These are phyloP conservation scores for Cyclopterus lumpus DNA, from an alignment of 2,797 vertebrate genomes.

Conservation along the genomic window DNA sequence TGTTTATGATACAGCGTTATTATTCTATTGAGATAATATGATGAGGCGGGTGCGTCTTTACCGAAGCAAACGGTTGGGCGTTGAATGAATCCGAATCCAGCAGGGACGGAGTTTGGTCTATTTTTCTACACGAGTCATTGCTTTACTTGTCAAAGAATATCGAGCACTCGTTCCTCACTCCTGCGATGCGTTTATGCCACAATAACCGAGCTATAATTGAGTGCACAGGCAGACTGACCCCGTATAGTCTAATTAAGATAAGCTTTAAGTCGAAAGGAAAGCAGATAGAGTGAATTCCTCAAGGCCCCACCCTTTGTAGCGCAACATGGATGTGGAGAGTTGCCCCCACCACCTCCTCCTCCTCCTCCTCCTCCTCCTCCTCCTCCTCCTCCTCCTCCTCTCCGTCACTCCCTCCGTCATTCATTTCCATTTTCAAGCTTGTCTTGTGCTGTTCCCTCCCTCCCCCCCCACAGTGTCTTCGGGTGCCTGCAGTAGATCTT, in stretches of 20 bases:
- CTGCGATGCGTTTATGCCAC: slow-evolving; percentile 23
- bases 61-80: slow-evolving; percentile 18
- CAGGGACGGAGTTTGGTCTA: slow-evolving; percentile 37
- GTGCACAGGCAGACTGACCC: slow-evolving; percentile 52
- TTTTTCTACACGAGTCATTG: slow-evolving; percentile 27
- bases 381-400: neutral
- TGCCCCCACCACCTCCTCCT: slow-evolving; percentile 48
- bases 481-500: slow-evolving; percentile 51
- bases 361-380: slow-evolving; percentile 5
- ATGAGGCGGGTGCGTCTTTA: slow-evolving; percentile 56
- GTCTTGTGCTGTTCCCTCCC: slow-evolving; percentile 44
- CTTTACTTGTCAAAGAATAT: slow-evolving; percentile 48
- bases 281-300: slow-evolving; percentile 79
- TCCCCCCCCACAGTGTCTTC: slow-evolving; percentile 45
- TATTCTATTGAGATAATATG: neutral
- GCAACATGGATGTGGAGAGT: slow-evolving; percentile 81
- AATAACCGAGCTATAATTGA: slow-evolving; percentile 52
- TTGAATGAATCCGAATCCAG: slow-evolving; percentile 35
- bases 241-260: slow-evolving; percentile 64
- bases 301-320: slow-evolving; percentile 87
- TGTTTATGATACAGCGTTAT: neutral
- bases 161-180: slow-evolving; percentile 29
- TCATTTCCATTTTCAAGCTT: slow-evolving; percentile 69
- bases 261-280: slow-evolving; percentile 68
- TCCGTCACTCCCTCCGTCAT: slow-evolving; percentile 58